Evolutionary conservation across 2,797 vertebrate species (phyloP).

Genomic region (Lagorchestes hirsutus): DNA sequence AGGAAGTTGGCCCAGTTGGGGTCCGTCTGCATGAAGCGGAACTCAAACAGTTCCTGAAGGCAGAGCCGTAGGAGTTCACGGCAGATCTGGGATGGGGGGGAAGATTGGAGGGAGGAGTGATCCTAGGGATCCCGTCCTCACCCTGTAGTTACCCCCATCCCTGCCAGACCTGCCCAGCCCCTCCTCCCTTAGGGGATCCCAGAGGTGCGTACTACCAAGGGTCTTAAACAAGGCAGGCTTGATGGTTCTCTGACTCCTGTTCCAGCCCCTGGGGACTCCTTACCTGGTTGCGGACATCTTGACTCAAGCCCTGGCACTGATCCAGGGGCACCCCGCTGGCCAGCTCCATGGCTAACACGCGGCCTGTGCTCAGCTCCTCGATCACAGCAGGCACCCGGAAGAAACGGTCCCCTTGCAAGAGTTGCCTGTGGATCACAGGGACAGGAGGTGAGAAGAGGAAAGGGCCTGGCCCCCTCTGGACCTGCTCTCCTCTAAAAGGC

Average conservation of each 20-base stretch:
- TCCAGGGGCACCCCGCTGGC: conserved; percentile 92
- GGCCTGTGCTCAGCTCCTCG: conserved; percentile 86
- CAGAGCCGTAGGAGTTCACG: conserved; percentile 91
- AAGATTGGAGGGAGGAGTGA: background rate
- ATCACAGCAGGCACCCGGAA: conserved; percentile 91
- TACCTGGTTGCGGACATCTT: conserved; percentile 91
- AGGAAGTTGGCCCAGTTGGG: conserved; percentile 98
- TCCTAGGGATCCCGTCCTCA: background rate
- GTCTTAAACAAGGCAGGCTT: background rate
- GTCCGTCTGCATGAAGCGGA: conserved; percentile 96
- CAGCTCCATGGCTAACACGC: conserved; percentile 92
- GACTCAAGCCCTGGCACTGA: conserved; percentile 88
- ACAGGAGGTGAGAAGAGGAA: background rate
- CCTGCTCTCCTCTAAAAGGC: background rate
- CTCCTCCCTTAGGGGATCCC: background rate
- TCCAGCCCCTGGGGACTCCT: accelerated
- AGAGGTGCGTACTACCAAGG: background rate
- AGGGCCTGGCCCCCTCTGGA: background rate
- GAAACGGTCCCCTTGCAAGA: conserved; percentile 87
- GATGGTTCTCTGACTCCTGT: too few species aligned
- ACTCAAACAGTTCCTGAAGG: conserved; percentile 93
- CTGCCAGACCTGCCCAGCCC: background rate
- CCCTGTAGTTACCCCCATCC: accelerated
- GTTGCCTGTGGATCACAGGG: conserved; percentile 81
- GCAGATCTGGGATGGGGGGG: conserved; percentile 86